Percentiles rank a stretch among this genome's conserved stretches.
phyloP scores from a whole-genome alignment of 2,888 invertebrate genomes.

The Arrhopalites spinosus region DNA sequence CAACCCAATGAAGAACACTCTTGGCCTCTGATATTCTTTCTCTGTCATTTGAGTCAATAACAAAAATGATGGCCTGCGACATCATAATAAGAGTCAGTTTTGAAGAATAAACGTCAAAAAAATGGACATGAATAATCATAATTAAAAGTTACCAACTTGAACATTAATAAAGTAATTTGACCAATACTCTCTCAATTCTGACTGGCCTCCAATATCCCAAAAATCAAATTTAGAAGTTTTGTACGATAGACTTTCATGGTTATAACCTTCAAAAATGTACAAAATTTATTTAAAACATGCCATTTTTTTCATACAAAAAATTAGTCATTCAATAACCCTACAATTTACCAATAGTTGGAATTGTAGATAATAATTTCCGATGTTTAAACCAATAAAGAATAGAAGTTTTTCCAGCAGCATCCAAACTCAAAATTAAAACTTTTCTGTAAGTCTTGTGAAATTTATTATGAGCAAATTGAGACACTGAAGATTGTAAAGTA shows the following conservation, averaged over 20 bases:
- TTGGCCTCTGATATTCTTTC: no score
- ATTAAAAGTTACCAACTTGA: no score
- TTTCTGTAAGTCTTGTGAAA: neutral
- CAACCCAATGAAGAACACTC: no score
- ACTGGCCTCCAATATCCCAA: neutral
- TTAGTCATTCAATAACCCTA: neutral
- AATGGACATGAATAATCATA: no score
- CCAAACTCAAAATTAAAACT: neutral
- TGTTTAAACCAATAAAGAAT: neutral
- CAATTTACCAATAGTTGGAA: neutral
- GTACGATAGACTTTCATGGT: neutral
- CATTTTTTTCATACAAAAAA: no score
- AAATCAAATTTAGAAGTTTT: neutral
- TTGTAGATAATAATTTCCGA: neutral
- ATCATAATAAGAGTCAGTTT: no score
- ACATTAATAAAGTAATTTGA: no score
- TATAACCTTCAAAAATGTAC: neutral
- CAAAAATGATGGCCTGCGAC: no score
- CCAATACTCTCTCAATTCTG: no score
- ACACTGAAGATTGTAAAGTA: neutral
- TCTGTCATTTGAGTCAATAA: no score
- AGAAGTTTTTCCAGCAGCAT: neutral
- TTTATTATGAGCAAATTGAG: neutral
- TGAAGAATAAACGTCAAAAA: no score
- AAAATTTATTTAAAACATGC: no score